A percentile compares a stretch with the other conserved stretches of the same genome.
phyloP scores from a whole-genome alignment of 2,888 invertebrate genomes.

The Notocelia uddmanniana region DNA sequence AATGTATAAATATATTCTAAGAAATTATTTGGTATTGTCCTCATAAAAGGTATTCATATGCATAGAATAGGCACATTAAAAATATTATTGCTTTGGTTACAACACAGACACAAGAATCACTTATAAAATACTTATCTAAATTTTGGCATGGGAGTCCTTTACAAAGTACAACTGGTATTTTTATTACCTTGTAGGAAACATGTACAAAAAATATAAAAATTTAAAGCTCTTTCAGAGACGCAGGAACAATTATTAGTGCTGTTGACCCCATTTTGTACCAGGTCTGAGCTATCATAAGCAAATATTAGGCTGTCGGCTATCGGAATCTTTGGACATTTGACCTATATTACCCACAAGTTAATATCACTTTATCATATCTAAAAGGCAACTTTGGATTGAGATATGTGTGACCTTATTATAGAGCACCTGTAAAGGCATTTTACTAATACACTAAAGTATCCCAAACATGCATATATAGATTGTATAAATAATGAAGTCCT shows the following conservation, averaged over 20 bases:
- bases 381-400: constrained; percentile 84
- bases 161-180: constrained; percentile 64
- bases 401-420: constrained; percentile 81
- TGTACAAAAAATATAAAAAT: constrained; percentile 74
- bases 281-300: constrained; percentile 76
- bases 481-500: constrained; percentile 70
- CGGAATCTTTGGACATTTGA: constrained; percentile 77
- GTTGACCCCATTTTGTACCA: constrained; percentile 66
- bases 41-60: constrained; percentile 64
- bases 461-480: constrained; percentile 76
- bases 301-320: constrained; percentile 73
- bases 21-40: constrained; percentile 75
- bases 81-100: constrained; percentile 84
- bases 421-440: constrained; percentile 82
- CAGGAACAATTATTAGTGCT: constrained; percentile 70
- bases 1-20: constrained; percentile 63
- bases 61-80: constrained; percentile 78
- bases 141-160: constrained; percentile 78
- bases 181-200: constrained; percentile 64
- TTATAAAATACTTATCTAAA: constrained; percentile 75
- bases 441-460: constrained; percentile 71
- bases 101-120: constrained; percentile 78
- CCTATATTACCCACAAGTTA: constrained; percentile 70
- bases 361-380: constrained; percentile 82
- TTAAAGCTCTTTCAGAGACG: constrained; percentile 71